These are phyloP conservation scores for Percopsis transmontana DNA, from an alignment of 2,113 vertebrate genomes.

Conservation along the genomic window DNA sequence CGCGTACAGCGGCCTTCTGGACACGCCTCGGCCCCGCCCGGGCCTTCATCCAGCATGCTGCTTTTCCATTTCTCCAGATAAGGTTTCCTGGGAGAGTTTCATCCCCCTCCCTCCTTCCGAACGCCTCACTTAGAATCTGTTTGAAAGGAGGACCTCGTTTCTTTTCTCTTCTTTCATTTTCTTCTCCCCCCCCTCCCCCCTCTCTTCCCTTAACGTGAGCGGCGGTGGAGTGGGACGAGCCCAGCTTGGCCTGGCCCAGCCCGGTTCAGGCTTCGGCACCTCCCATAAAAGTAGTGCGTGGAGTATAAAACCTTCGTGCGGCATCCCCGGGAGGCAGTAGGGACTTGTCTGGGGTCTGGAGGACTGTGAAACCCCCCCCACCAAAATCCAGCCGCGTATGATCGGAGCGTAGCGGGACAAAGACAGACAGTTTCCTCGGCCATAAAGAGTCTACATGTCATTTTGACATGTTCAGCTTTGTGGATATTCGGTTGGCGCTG, in stretches of 20 bases:
- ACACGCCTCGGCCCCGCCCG: slow-evolving; percentile 27
- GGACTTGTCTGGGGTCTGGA: slow-evolving; percentile 97
- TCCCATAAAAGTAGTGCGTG: slow-evolving; percentile 64
- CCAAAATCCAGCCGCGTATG: slow-evolving; percentile 88
- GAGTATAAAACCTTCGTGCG: slow-evolving; percentile 85
- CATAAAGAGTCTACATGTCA: slow-evolving; percentile 99
- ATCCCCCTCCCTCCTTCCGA: slow-evolving; percentile 37
- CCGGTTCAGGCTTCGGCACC: slow-evolving; percentile 78
- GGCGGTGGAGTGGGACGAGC: slow-evolving; percentile 60
- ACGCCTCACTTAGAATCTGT: slow-evolving; percentile 69
- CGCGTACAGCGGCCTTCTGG: slow-evolving; percentile 23
- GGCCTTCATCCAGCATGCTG: slow-evolving; percentile 1
- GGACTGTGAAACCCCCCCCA: slow-evolving; percentile 75
- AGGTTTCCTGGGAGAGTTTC: slow-evolving; percentile 31
- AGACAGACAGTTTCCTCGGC: slow-evolving; percentile 80
- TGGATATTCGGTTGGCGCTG: slow-evolving; percentile 98
- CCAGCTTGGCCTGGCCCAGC: slow-evolving; percentile 65
- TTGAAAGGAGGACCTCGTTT: slow-evolving; percentile 82
- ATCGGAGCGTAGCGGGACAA: slow-evolving; percentile 90
- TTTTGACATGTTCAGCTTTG: slow-evolving; percentile 99
- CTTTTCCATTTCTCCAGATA: slow-evolving; percentile 67
- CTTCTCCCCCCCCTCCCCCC: slow-evolving; percentile 44
- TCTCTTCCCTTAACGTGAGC: slow-evolving; percentile 79
- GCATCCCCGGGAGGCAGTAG: slow-evolving; percentile 89
- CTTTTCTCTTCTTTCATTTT: slow-evolving; percentile 37